A percentile compares a stretch with the other conserved stretches of the same genome.
These are phyloP conservation scores for Prorops nasuta DNA, from an alignment of 1,140 invertebrate species.

Conservation along the genomic window DNA sequence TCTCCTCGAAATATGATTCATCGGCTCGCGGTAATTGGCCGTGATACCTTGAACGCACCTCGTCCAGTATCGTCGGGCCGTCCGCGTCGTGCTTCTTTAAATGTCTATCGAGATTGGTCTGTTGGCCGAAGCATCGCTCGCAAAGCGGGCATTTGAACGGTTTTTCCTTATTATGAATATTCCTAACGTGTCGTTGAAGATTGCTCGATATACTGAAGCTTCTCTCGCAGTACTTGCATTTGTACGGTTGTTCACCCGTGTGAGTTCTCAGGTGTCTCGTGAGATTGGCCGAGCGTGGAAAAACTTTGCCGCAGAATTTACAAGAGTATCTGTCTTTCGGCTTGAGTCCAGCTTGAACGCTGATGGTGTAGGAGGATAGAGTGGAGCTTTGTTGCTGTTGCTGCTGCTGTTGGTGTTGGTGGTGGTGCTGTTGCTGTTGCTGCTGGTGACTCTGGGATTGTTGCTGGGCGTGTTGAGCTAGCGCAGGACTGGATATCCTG, in stretches of 20 bases:
- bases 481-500: conserved; percentile 30
- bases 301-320: conserved; percentile 97
- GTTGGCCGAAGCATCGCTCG: conserved; percentile 94
- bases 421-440: conserved; percentile 9
- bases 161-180: conserved; percentile 98
- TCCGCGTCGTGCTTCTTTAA: conserved; percentile 97
- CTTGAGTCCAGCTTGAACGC: conserved; percentile 58
- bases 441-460: conserved; percentile 27
- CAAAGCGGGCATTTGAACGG: conserved; percentile 85
- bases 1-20: conserved; percentile 90
- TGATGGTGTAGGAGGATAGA: conserved; percentile 50
- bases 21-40: conserved; percentile 57
- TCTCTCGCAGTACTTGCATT: conserved; percentile 97
- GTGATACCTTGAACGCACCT: conserved; percentile 54
- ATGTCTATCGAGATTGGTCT: conserved; percentile 96
- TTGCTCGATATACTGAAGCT: conserved; percentile 99
- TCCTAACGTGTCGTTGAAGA: conserved; percentile 96
- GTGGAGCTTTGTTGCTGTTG: conserved; percentile 37
- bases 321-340: conserved; percentile 92
- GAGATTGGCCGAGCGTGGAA: conserved; percentile 97
- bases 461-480: conserved; percentile 35
- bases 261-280: conserved; percentile 96
- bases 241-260: conserved; percentile 97
- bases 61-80: conserved; percentile 71
- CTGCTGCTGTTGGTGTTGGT: conserved; percentile 19